Conservation (phyloP, 2,113 vertebrate genomes). For the Acrocephalus arundinaceus region DNA sequence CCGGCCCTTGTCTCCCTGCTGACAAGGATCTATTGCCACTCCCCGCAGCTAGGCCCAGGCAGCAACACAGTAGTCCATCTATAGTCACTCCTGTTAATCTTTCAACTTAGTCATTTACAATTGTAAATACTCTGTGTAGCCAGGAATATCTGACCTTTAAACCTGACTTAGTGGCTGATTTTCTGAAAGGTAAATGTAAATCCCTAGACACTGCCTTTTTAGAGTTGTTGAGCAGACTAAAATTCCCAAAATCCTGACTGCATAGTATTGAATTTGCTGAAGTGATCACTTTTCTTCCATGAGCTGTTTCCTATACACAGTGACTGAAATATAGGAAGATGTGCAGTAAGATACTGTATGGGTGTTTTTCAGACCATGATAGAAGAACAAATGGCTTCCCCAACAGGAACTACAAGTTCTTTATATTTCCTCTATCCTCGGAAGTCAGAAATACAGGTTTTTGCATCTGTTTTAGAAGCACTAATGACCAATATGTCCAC, state of each 20-base stretch:
- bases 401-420: not conserved
- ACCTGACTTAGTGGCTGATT: not conserved
- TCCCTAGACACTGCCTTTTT: not conserved
- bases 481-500: not conserved
- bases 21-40: not conserved
- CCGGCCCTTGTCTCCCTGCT: not conserved
- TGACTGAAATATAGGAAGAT: not conserved
- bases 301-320: not conserved
- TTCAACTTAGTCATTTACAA: not conserved
- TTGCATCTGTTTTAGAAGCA: not conserved
- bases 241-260: not conserved
- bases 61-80: not conserved
- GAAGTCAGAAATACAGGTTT: not conserved
- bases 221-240: not conserved
- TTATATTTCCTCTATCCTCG: not conserved
- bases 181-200: not conserved
- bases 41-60: not conserved
- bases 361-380: not conserved
- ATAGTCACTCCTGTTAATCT: not conserved
- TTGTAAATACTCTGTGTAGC: not conserved
- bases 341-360: rapidly evolving
- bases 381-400: not conserved
- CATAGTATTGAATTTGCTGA: not conserved
- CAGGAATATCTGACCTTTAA: not conserved
- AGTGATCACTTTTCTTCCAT: not conserved